A percentile compares a stretch with the other conserved stretches of the same genome.
Evolutionary conservation across 1,140 invertebrate genomes (phyloP).

Genomic region (Agrypnia vestita): DNA sequence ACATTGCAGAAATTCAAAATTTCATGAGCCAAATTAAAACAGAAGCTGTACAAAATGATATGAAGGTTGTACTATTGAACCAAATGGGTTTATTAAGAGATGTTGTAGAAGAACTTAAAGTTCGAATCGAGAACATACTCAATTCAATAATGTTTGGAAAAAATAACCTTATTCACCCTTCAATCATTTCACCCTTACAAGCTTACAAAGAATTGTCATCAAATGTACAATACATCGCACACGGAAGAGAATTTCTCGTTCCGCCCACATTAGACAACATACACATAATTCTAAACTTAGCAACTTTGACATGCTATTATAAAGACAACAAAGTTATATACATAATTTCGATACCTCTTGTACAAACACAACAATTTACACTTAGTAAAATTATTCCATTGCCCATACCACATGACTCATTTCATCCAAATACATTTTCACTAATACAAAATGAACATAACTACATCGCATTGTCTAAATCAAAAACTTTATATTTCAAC

Average conservation of each 20-base stretch:
- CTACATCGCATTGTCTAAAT: background rate
- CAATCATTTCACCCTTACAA: background rate
- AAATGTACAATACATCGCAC: background rate
- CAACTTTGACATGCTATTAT: background rate
- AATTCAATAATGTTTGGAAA: no score
- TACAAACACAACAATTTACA: background rate
- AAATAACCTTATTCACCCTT: no score
- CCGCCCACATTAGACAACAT: slow-evolving; percentile 25
- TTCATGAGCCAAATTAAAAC: background rate
- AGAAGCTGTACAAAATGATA: background rate
- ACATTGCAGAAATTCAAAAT: background rate
- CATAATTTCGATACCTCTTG: slow-evolving; percentile 11
- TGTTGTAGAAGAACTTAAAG: background rate
- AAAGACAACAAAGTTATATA: no score
- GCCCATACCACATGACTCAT: background rate
- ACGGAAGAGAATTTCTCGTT: slow-evolving; percentile 20
- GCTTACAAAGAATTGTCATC: background rate
- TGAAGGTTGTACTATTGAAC: background rate
- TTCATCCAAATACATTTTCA: background rate
- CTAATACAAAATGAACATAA: background rate
- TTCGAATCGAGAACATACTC: background rate
- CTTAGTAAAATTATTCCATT: slow-evolving; percentile 19
- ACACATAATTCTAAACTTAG: background rate
- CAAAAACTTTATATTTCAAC: no score
- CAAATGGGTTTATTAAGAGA: slow-evolving; percentile 11